Evolutionary conservation across 2,113 vertebrate genomes (phyloP).

Genomic region (Neotoma lepida): DNA sequence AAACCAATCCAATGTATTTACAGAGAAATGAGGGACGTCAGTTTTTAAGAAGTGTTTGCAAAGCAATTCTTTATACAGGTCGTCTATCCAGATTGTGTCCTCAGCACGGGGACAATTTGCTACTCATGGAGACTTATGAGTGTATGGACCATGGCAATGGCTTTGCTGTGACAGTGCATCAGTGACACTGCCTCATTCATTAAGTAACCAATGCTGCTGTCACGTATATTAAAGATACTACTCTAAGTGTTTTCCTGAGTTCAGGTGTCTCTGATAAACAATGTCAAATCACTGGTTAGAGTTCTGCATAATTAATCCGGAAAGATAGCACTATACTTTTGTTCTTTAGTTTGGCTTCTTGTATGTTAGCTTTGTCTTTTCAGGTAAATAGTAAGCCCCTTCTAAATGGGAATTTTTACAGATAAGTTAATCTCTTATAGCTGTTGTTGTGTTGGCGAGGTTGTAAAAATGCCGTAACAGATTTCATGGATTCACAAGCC

Average conservation of each 20-base stretch:
- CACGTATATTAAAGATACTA: neutral
- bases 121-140: neutral
- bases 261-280: neutral
- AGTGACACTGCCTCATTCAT: neutral
- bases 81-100: neutral
- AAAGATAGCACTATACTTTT: neutral
- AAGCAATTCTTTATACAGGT: neutral
- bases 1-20: slow-evolving; percentile 30
- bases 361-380: slow-evolving; percentile 9
- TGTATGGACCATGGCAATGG: neutral
- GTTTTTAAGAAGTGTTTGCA: neutral
- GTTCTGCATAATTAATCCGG: neutral
- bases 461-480: slow-evolving; percentile 1
- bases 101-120: neutral
- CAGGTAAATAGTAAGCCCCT: neutral
- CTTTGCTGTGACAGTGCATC: neutral
- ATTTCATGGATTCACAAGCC: slow-evolving; percentile 5
- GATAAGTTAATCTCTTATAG: neutral
- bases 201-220: neutral
- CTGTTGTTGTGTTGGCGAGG: neutral
- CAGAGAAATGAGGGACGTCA: slow-evolving; percentile 3
- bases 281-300: neutral
- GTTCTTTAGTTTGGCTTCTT: slow-evolving; percentile 13
- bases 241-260: neutral
- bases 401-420: neutral